phyloP scores from a whole-genome alignment of 2,888 invertebrate species.

The Agrochola lota region DNA sequence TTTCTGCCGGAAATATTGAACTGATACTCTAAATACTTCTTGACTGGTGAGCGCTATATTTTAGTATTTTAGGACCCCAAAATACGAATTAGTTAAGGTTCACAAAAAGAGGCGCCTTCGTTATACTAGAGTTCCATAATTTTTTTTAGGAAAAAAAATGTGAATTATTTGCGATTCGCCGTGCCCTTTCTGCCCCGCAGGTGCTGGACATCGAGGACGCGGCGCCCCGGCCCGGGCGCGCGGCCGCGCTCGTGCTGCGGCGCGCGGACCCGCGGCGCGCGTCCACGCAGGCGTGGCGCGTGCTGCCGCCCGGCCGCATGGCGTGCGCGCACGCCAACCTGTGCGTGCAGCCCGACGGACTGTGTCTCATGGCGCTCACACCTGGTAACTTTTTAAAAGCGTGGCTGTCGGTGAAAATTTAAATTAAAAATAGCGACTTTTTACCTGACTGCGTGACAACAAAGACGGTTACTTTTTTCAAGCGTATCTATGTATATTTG shows the following conservation, averaged over 20 bases:
- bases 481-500: not conserved
- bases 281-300: slow-evolving; percentile 97
- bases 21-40: not conserved
- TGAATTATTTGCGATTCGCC: no score
- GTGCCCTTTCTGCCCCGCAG: slow-evolving; percentile 24
- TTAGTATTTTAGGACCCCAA: no score
- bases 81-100: no score
- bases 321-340: slow-evolving; percentile 97
- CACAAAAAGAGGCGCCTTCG: no score
- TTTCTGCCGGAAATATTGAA: not conserved
- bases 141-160: no score
- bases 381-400: slow-evolving; percentile 72
- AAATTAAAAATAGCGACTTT: not conserved
- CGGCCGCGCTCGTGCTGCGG: slow-evolving; percentile 94
- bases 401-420: not conserved
- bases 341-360: slow-evolving; percentile 92
- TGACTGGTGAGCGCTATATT: no score
- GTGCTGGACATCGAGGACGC: slow-evolving; percentile 97
- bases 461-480: not conserved
- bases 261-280: slow-evolving; percentile 95
- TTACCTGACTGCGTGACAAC: not conserved
- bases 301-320: slow-evolving; percentile 93
- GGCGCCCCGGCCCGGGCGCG: slow-evolving; percentile 95
- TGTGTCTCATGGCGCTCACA: slow-evolving; percentile 89
- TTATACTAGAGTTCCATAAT: no score